These are phyloP conservation scores for Dendrocincla tyrannina DNA, from an alignment of 2,797 vertebrate genomes.

Conservation along the genomic window DNA sequence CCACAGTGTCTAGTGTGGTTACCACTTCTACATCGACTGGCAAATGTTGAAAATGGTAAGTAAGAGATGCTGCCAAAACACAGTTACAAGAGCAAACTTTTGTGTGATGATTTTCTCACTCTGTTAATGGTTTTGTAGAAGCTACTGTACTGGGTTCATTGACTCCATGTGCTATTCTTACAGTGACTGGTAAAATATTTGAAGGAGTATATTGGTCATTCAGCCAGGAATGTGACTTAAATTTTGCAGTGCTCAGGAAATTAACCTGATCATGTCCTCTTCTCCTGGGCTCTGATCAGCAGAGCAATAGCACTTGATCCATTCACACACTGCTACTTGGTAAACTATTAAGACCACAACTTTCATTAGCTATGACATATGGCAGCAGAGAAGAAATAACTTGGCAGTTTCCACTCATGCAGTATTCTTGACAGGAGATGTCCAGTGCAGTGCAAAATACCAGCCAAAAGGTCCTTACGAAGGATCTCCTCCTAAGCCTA, in stretches of 20 bases:
- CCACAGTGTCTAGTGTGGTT: conserved; percentile 99
- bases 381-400: neutral
- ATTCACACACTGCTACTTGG: neutral
- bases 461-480: neutral
- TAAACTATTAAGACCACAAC: neutral
- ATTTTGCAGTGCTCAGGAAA: neutral
- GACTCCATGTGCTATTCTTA: neutral
- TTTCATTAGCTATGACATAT: conserved; percentile 11
- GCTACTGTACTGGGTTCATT: neutral
- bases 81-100: neutral
- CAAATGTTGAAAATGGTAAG: conserved; percentile 97
- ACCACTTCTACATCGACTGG: conserved; percentile 94
- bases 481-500: neutral
- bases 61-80: neutral
- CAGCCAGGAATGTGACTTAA: neutral
- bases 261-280: neutral
- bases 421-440: neutral
- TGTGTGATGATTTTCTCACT: neutral
- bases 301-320: neutral
- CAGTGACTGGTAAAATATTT: neutral
- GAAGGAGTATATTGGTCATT: neutral
- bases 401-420: neutral
- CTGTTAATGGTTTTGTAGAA: neutral
- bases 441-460: neutral
- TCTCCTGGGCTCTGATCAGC: neutral